Conservation (phyloP, 2,888 invertebrate genomes). For the Phengaris alcon region DNA sequence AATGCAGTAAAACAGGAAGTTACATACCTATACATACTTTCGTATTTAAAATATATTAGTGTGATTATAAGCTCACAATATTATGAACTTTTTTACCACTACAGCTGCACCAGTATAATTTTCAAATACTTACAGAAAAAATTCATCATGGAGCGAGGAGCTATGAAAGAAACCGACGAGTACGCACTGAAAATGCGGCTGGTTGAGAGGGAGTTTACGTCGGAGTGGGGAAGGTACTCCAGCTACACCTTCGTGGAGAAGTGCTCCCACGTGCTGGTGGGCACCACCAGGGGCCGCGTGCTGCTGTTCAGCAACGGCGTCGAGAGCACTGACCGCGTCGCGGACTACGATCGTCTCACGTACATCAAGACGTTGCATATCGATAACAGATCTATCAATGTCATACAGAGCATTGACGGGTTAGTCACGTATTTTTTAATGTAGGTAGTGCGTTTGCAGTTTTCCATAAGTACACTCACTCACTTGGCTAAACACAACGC, state of each 20-base stretch:
- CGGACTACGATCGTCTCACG: slow-evolving; percentile 58
- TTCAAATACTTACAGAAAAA: slow-evolving; percentile 52
- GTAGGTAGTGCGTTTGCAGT: no score
- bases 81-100: no score
- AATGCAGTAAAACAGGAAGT: no score
- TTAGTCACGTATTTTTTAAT: slow-evolving; percentile 45
- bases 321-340: slow-evolving; percentile 53
- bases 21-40: no score
- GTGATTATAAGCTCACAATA: no score
- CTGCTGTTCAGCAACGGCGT: slow-evolving; percentile 74
- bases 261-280: slow-evolving; percentile 73
- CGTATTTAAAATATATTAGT: no score
- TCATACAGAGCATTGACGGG: slow-evolving; percentile 74
- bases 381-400: slow-evolving; percentile 61
- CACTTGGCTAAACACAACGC: no score
- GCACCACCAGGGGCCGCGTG: slow-evolving; percentile 69
- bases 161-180: slow-evolving; percentile 55
- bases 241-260: slow-evolving; percentile 73
- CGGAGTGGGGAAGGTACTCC: slow-evolving; percentile 66
- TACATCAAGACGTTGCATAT: slow-evolving; percentile 74
- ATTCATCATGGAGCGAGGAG: slow-evolving; percentile 56
- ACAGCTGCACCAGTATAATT: no score
- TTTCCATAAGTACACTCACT: no score
- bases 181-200: slow-evolving; percentile 57
- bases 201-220: slow-evolving; percentile 45